These are phyloP conservation scores for Nematolebias whitei DNA, from an alignment of 2,113 vertebrate species.

Conservation along the genomic window DNA sequence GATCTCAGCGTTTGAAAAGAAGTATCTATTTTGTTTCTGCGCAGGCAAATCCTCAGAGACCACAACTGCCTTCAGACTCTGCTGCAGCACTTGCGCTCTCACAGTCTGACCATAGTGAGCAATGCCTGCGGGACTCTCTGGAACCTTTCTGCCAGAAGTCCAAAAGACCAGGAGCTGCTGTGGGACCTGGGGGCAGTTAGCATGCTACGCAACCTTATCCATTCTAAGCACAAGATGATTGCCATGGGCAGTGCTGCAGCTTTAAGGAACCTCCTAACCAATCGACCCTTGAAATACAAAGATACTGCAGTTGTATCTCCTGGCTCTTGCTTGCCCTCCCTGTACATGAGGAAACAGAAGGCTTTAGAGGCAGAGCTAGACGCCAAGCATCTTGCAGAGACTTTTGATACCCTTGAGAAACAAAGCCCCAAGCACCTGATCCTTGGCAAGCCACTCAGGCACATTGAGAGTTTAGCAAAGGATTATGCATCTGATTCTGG, in stretches of 20 bases:
- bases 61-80: slow-evolving; percentile 97
- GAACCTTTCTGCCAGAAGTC: slow-evolving; percentile 94
- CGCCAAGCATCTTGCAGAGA: slow-evolving; percentile 89
- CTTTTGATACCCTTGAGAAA: slow-evolving; percentile 91
- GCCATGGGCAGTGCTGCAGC: slow-evolving; percentile 98
- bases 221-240: slow-evolving; percentile 99
- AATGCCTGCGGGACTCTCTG: slow-evolving; percentile 98
- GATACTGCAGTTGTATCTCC: slow-evolving; percentile 88
- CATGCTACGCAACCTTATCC: slow-evolving; percentile 98
- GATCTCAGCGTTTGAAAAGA: neutral
- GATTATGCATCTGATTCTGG: slow-evolving; percentile 97
- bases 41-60: slow-evolving; percentile 91
- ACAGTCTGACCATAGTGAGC: slow-evolving; percentile 98
- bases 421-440: slow-evolving; percentile 84
- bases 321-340: slow-evolving; percentile 91
- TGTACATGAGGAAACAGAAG: slow-evolving; percentile 96
- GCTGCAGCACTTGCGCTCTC: slow-evolving; percentile 94
- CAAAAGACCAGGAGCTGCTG: slow-evolving; percentile 93
- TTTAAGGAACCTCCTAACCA: slow-evolving; percentile 92
- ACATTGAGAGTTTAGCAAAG: slow-evolving; percentile 92
- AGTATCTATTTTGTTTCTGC: slow-evolving; percentile 19
- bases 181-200: slow-evolving; percentile 97
- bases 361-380: slow-evolving; percentile 95
- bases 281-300: slow-evolving; percentile 93
- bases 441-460: slow-evolving; percentile 85